Base-by-base conservation (phyloP, 2,888 invertebrate genomes). In the Amblyjoppa fuscipennis region DNA sequence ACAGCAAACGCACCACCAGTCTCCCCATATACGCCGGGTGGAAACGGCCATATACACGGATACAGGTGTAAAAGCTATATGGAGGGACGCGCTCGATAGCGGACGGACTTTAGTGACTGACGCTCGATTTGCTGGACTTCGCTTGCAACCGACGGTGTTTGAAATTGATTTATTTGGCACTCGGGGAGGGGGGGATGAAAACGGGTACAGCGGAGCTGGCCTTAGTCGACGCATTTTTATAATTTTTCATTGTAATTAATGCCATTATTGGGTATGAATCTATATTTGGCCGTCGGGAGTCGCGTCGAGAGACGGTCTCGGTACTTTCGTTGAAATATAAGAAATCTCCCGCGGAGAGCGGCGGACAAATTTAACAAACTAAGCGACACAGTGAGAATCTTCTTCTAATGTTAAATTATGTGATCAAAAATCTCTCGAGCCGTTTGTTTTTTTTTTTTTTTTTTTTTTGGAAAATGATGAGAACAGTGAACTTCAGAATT, bases 11-110 rank as follows among this genome's bases (percentile, higher is more conserved):
- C n/a, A 83, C 87, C 88, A 90, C 91, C 89, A 89, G 90, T 92
- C 90, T 90, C 91, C 90, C 90, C 90, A 89, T 91, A 92, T 92
- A 91, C 88, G 92, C 89, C 45, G 88, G 88, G 88, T 89, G 89
- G 88, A 88, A 88, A 89, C 89, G 86, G 82, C 85, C 89, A 89
- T 92, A 89, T 89, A 90, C 88, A 92, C 90, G 88, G 89, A 91
- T 91, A 91, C 91, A 92, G 91, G 91, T 92, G 90, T 91, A 92
- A 92, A 81, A 85, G 77, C 78, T 80, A 84, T 85, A 84, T 75
- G 73, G 75, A 56, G 68, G 56, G 74, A 79, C 51, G 56, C 64
- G n/a, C 64, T 20, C 41, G 38, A 64, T 56, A 68, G 59, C 56
- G 53, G 53, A 34, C 73, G 69, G 73, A 82, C 76, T 85, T 85